Conservation (phyloP, 1,140 invertebrate species). For the Papilio glaucus region DNA sequence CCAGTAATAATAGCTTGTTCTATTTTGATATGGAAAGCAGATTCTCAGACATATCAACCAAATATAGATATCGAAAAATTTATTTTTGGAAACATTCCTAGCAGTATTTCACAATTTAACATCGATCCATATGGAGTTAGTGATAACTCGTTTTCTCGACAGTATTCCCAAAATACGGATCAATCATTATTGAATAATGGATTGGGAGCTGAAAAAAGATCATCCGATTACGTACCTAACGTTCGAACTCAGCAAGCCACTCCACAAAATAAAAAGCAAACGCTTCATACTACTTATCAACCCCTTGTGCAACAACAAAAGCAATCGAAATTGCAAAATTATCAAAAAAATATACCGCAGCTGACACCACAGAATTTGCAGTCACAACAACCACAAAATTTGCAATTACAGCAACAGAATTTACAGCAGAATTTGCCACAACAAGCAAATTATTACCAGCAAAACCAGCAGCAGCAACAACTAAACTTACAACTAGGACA, state of each 20-base stretch:
- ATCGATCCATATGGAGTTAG: neutral
- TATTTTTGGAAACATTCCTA: constrained; percentile 8
- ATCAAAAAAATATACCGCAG: neutral
- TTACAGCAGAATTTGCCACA: neutral
- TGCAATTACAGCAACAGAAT: neutral
- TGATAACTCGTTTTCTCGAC: neutral
- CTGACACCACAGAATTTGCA: constrained; percentile 5
- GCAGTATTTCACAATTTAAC: neutral
- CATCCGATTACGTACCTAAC: neutral
- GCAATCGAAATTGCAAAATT: neutral
- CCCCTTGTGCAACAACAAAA: constrained; percentile 7
- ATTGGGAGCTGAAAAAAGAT: constrained; percentile 9
- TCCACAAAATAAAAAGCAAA: constrained; percentile 1
- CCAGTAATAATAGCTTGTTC: constrained; percentile 17
- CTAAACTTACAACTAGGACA: neutral
- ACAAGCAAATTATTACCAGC: neutral
- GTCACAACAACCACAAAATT: constrained; percentile 12
- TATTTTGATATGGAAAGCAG: constrained; percentile 28
- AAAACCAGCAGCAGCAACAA: constrained; percentile 6
- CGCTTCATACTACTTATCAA: neutral
- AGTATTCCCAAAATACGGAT: neutral
- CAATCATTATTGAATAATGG: constrained; percentile 23
- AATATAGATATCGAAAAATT: constrained; percentile 5
- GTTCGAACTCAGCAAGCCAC: neutral
- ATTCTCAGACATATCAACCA: constrained; percentile 27